These are phyloP conservation scores for Neotragus moschatus DNA, from an alignment of 2,113 vertebrate genomes.

Conservation along the genomic window DNA sequence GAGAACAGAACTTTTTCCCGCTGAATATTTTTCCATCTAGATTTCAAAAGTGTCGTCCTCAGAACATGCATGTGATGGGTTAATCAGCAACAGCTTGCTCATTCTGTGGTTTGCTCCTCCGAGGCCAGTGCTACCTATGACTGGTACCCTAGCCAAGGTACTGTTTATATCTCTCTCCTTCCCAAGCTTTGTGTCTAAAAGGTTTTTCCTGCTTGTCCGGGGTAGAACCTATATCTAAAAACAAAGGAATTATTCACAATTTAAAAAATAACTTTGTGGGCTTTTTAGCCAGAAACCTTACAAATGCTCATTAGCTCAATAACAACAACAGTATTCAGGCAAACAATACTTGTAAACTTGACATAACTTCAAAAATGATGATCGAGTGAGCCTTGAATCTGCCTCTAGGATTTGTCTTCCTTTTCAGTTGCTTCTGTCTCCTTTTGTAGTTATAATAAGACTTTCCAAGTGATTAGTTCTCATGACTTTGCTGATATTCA, in stretches of 20 bases:
- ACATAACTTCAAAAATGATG: constrained; percentile 42
- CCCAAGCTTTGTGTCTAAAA: background rate
- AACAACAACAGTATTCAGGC: background rate
- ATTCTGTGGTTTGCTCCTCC: constrained; percentile 35
- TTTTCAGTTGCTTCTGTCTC: constrained; percentile 31
- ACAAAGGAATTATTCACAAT: constrained; percentile 38
- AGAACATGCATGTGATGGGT: background rate
- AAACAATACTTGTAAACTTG: constrained; percentile 43
- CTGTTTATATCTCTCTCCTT: background rate
- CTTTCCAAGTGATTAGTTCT: background rate
- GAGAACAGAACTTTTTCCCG: constrained; percentile 22
- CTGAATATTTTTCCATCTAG: background rate
- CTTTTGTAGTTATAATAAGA: constrained; percentile 4
- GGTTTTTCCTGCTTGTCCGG: background rate
- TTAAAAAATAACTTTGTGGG: background rate
- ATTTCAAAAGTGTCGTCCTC: background rate
- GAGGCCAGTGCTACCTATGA: constrained; percentile 55
- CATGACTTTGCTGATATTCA: constrained; percentile 35
- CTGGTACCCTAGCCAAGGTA: constrained; percentile 15
- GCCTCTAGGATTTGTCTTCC: background rate
- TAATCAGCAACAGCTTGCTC: constrained; percentile 44
- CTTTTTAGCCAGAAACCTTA: constrained; percentile 10
- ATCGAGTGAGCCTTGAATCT: constrained; percentile 23
- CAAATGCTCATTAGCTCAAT: constrained; percentile 25
- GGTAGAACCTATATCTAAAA: background rate